Conservation (phyloP, 2,113 vertebrate genomes). For the Cranoglanis bouderius region DNA sequence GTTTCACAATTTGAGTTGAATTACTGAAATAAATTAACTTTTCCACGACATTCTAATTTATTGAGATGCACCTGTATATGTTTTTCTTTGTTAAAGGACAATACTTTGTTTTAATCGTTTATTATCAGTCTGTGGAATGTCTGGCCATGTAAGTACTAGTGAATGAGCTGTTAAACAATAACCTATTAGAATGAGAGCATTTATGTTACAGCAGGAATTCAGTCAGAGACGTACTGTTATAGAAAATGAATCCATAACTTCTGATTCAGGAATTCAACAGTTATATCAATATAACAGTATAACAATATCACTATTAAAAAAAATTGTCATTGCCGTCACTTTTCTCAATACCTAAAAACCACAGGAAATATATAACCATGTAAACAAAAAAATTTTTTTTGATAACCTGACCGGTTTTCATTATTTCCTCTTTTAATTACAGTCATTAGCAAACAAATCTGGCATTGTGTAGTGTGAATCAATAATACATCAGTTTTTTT, state of each 20-base stretch:
- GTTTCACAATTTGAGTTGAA: no score
- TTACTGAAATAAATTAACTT: no score
- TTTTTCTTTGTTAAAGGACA: not conserved
- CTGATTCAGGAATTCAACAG: not conserved
- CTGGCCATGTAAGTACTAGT: not conserved
- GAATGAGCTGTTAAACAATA: not conserved
- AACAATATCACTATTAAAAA: not conserved
- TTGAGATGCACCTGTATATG: no score
- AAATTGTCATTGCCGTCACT: not conserved
- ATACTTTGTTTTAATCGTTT: not conserved
- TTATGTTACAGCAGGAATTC: not conserved
- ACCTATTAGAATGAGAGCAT: not conserved
- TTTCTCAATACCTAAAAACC: conserved; percentile 30
- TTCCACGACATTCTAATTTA: no score
- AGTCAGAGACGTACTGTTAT: not conserved
- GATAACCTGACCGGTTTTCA: conserved; percentile 30
- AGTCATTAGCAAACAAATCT: conserved; percentile 45
- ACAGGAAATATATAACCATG: conserved; percentile 38
- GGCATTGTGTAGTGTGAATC: conserved; percentile 36
- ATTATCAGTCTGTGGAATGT: not conserved
- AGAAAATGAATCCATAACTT: not conserved
- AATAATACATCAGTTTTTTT: conserved; percentile 45
- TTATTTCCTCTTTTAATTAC: conserved; percentile 41
- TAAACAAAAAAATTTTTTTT: conserved; percentile 20
- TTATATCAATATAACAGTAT: not conserved